Conservation (phyloP, 2,888 invertebrate genomes). For the Catocala fraxini region DNA sequence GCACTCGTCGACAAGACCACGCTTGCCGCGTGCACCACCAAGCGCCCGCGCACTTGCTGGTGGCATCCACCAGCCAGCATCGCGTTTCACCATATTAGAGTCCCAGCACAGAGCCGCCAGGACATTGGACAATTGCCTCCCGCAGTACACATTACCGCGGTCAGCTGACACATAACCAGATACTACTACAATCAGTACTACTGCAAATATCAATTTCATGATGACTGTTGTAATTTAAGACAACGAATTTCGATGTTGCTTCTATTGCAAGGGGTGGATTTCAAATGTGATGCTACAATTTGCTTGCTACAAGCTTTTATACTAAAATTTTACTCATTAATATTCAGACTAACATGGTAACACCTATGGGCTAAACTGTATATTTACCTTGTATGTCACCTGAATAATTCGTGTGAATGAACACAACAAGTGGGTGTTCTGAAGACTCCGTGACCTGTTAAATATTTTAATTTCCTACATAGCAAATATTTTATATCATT, state of each 20-base stretch:
- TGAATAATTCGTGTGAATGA: constrained; percentile 19
- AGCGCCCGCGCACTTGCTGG: constrained; percentile 13
- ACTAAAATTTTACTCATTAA: not conserved
- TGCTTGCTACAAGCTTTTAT: not conserved
- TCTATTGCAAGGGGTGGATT: not conserved
- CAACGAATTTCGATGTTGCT: not conserved
- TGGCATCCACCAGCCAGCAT: constrained; percentile 32
- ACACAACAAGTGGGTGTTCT: not conserved
- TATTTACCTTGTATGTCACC: constrained; percentile 27
- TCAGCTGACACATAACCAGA: constrained; percentile 7
- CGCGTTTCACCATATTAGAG: constrained; percentile 25
- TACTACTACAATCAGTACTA: not conserved
- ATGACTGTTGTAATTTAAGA: not conserved
- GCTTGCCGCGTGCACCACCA: constrained; percentile 34
- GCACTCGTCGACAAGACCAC: constrained; percentile 40
- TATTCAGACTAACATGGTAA: not conserved
- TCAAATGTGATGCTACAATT: not conserved
- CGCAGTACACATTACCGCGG: constrained; percentile 20
- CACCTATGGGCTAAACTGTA: not conserved
- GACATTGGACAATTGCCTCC: constrained; percentile 29
- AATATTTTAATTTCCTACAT: not conserved
- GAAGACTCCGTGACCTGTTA: not conserved
- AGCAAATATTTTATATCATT: not conserved
- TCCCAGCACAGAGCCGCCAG: constrained; percentile 30
- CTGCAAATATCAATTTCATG: not conserved